Evolutionary conservation across 2,113 vertebrate genomes (phyloP).

Genomic region (Pelecanus crispus): DNA sequence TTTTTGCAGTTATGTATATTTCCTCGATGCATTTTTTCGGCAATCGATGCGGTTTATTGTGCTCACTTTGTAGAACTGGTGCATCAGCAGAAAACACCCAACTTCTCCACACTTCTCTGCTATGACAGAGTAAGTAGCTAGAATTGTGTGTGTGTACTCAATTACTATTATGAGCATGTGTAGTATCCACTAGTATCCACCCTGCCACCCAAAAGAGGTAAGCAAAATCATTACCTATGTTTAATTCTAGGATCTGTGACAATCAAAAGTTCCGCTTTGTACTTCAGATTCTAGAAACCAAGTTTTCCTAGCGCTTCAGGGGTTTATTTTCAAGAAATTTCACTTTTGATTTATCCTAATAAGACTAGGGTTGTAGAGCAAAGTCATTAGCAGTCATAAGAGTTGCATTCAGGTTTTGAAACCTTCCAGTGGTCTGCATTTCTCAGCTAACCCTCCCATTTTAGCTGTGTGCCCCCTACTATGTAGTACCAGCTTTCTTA

Average conservation of each 20-base stretch:
- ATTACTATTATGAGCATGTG: neutral
- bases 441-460: neutral
- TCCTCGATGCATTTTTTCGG: slow-evolving; percentile 98
- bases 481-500: neutral
- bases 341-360: neutral
- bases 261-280: neutral
- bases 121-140: slow-evolving; percentile 90
- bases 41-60: slow-evolving; percentile 97
- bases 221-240: neutral
- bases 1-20: slow-evolving; percentile 98
- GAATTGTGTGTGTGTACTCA: neutral
- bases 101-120: slow-evolving; percentile 97
- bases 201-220: neutral
- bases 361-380: neutral
- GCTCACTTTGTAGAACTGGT: slow-evolving; percentile 97
- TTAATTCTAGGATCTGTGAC: neutral
- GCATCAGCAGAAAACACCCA: slow-evolving; percentile 97
- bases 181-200: neutral
- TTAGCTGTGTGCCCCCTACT: neutral
- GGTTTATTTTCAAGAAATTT: neutral
- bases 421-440: neutral
- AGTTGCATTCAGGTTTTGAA: neutral
- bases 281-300: neutral
- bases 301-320: neutral
- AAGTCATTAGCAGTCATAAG: neutral